Percentiles rank a stretch among this genome's conserved stretches.
phyloP scores from a whole-genome alignment of 23 tunicate genomes.

The Styela clava region DNA sequence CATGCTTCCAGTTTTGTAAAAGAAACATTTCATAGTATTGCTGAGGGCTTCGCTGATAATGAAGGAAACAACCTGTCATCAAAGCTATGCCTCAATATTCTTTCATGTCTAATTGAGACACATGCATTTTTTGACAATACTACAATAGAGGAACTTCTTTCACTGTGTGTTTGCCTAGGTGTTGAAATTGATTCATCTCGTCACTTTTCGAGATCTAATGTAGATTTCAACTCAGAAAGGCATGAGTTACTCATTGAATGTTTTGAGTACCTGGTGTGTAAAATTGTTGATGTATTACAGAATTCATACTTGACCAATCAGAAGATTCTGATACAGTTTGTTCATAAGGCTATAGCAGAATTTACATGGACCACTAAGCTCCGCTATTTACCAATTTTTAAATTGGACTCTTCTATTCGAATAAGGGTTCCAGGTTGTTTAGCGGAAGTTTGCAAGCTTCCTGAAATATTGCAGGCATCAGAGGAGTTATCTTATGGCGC shows the following conservation, averaged over 20 bases:
- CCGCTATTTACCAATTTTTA: slow-evolving; percentile 4
- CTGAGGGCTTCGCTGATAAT: background rate
- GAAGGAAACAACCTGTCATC: background rate
- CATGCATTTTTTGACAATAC: background rate
- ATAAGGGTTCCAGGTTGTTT: slow-evolving; percentile 20
- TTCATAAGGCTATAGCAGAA: background rate
- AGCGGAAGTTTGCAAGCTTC: slow-evolving; percentile 17
- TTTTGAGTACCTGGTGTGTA: slow-evolving; percentile 1
- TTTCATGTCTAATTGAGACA: background rate
- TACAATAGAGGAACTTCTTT: background rate
- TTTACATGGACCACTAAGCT: slow-evolving; percentile 19
- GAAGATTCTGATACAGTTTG: background rate
- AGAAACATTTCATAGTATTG: background rate
- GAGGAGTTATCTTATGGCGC: slow-evolving; percentile 25
- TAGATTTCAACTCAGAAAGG: background rate
- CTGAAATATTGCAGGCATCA: background rate
- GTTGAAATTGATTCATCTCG: background rate
- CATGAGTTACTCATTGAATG: slow-evolving; percentile 17
- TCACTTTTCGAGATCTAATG: background rate
- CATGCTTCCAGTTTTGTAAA: background rate
- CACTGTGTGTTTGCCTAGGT: background rate
- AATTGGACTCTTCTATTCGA: background rate
- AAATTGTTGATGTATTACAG: background rate
- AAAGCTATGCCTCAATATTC: background rate
- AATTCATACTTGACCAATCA: background rate